Evolutionary conservation across 2,888 invertebrate species (phyloP).

Genomic region (Cetonia aurata): DNA sequence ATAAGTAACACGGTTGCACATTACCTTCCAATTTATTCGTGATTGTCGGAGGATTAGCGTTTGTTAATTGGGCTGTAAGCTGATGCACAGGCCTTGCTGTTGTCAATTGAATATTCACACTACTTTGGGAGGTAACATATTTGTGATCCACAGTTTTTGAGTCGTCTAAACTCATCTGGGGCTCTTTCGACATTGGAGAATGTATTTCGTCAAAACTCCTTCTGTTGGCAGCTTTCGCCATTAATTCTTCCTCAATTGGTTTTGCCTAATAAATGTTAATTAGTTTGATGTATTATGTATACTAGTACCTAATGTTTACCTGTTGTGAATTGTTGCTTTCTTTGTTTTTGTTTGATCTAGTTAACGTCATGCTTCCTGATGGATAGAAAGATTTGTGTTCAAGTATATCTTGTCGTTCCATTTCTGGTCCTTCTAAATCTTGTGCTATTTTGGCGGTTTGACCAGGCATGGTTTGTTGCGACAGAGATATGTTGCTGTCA

Average conservation of each 20-base stretch:
- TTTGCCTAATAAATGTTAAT: conserved; percentile 21
- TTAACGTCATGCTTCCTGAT: conserved; percentile 66
- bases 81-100: conserved; percentile 60
- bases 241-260: conserved; percentile 28
- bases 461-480: conserved; percentile 16
- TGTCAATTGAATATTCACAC: conserved; percentile 51
- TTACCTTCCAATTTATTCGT: conserved; percentile 58
- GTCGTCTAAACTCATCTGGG: conserved; percentile 71
- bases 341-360: conserved; percentile 58
- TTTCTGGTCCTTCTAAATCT: conserved; percentile 38
- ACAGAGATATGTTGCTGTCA: conserved; percentile 15
- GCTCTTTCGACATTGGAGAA: conserved; percentile 60
- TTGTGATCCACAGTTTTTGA: conserved; percentile 62
- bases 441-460: conserved; percentile 37
- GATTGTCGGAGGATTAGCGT: conserved; percentile 67
- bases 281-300: background rate
- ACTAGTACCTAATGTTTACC: background rate
- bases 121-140: conserved; percentile 50
- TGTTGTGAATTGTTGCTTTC: conserved; percentile 37
- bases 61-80: conserved; percentile 66
- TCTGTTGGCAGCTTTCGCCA: conserved; percentile 34
- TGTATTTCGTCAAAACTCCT: conserved; percentile 56
- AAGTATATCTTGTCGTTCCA: conserved; percentile 28
- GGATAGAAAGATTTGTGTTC: conserved; percentile 65
- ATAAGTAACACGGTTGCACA: background rate